A percentile compares a stretch with the other conserved stretches of the same genome.
phyloP scores from a whole-genome alignment of 2,113 vertebrate genomes.

The Colius striatus region DNA sequence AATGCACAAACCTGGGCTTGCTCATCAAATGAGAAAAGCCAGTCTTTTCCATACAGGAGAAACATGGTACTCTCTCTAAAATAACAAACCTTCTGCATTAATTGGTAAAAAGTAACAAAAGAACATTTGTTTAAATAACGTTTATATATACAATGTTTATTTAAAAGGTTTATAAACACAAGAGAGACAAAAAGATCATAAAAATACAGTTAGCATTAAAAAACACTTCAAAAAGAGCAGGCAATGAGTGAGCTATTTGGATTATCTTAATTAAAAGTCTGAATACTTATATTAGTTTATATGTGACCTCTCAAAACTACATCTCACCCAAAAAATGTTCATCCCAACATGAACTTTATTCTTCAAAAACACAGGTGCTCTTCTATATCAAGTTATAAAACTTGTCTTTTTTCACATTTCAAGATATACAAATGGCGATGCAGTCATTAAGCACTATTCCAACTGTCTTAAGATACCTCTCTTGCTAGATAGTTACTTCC shows the following conservation, averaged over 20 bases:
- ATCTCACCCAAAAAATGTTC: not conserved
- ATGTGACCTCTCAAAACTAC: not conserved
- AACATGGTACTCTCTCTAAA: not conserved
- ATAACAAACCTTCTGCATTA: not conserved
- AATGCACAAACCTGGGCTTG: not conserved
- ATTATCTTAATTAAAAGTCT: not conserved
- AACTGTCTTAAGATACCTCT: not conserved
- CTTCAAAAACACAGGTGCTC: not conserved
- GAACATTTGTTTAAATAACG: not conserved
- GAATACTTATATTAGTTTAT: not conserved
- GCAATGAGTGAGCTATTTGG: not conserved
- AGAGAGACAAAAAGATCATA: not conserved
- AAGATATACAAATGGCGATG: not conserved
- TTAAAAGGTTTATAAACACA: no score
- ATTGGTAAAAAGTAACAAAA: not conserved
- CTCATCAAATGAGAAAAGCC: not conserved
- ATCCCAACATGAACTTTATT: not conserved
- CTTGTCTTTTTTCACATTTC: not conserved
- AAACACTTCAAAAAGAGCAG: not conserved
- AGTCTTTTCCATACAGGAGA: not conserved
- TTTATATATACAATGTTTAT: not conserved
- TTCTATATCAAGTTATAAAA: not conserved
- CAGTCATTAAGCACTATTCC: not conserved
- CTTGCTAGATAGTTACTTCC: not conserved
- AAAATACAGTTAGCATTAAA: not conserved